Evolutionary conservation across 2,797 vertebrate genomes (phyloP).

Genomic region (Xerus rutilus): DNA sequence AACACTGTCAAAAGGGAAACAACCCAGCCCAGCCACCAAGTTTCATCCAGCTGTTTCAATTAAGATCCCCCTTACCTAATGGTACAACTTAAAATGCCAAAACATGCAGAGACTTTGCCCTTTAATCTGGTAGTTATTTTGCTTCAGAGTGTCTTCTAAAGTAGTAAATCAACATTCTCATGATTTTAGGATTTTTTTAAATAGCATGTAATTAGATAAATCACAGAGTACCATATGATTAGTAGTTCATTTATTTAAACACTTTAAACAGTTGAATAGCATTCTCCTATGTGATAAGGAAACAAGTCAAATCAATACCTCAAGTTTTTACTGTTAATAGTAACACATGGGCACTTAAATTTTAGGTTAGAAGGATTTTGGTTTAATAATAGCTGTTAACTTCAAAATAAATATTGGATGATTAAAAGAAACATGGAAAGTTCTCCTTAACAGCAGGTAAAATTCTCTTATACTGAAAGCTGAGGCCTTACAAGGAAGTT

Average conservation of each 20-base stretch:
- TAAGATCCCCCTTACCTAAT: constrained; percentile 71
- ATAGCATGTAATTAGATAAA: constrained; percentile 19
- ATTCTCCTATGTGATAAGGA: not conserved
- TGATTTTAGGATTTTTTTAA: constrained; percentile 69
- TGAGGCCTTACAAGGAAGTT: not conserved
- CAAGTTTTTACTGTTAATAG: not conserved
- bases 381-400: constrained; percentile 10
- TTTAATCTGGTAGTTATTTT: constrained; percentile 67
- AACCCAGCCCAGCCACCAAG: constrained; percentile 53
- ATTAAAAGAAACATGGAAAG: not conserved
- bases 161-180: constrained; percentile 71
- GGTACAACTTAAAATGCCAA: constrained; percentile 67
- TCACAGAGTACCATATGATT: not conserved
- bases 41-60: constrained; percentile 68
- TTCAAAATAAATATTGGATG: not conserved
- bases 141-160: constrained; percentile 76
- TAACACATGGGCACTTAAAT: not conserved
- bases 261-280: constrained; percentile 28
- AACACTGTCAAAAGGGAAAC: constrained; percentile 76
- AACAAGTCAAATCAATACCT: not conserved
- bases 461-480: not conserved
- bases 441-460: not conserved
- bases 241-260: not conserved
- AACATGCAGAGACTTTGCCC: constrained; percentile 68
- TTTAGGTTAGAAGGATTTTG: constrained; percentile 28